These are phyloP conservation scores for Brienomyrus brachyistius DNA, from an alignment of 2,113 vertebrate genomes.

Conservation along the genomic window DNA sequence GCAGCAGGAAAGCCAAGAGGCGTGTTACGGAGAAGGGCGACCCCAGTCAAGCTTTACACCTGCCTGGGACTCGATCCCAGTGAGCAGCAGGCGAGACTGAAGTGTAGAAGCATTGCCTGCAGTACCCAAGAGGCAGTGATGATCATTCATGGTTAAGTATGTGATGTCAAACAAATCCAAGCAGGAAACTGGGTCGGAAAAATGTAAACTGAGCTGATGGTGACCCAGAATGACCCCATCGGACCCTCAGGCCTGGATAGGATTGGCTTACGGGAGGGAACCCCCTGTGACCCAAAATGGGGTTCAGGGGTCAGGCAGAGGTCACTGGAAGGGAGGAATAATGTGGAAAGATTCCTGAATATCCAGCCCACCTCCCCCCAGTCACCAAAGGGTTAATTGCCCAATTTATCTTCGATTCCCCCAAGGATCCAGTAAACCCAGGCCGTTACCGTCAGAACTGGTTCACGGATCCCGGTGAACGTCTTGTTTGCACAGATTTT, in stretches of 20 bases:
- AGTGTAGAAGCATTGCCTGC: neutral
- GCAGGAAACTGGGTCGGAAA: conserved; percentile 11
- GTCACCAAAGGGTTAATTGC: neutral
- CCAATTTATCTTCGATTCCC: neutral
- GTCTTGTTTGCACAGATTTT: neutral
- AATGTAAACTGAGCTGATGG: neutral
- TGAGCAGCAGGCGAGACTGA: neutral
- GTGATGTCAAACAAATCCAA: neutral
- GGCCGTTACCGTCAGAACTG: too few relatives aligned
- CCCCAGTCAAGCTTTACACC: neutral
- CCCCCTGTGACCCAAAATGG: neutral
- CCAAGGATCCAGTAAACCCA: neutral
- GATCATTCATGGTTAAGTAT: neutral
- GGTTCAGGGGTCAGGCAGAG: neutral
- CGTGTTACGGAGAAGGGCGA: neutral
- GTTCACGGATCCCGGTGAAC: neutral
- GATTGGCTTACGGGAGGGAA: neutral
- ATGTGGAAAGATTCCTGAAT: conserved; percentile 8
- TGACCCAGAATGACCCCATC: conserved; percentile 1
- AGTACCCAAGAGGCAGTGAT: neutral
- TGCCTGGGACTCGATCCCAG: neutral
- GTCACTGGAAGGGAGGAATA: neutral
- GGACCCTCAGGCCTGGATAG: neutral
- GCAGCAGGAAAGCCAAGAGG: neutral
- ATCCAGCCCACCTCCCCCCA: neutral